A percentile compares a stretch with the other conserved stretches of the same genome.
Conservation (phyloP, 92 coral and sea anemone genomes). For the Palythoa grandis region DNA sequence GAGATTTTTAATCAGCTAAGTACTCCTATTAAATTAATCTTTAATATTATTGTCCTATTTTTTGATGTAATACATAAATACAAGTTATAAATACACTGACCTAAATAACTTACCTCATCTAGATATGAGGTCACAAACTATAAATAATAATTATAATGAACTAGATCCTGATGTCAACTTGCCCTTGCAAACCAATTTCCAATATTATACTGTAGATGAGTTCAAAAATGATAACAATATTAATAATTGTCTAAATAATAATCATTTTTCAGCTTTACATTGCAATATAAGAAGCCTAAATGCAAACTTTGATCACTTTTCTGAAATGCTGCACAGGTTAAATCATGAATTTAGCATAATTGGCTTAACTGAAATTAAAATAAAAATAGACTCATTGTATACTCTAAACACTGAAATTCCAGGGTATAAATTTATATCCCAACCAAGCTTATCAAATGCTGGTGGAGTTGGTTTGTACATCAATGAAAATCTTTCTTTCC, state of each 20-base stretch:
- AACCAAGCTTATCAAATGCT: not conserved
- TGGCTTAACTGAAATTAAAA: conserved; percentile 25
- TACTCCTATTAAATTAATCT: not conserved
- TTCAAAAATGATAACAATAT: conserved; percentile 13
- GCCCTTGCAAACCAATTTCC: conserved; percentile 8
- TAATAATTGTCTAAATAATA: conserved; percentile 1
- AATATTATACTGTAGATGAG: conserved; percentile 7
- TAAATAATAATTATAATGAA: conserved; percentile 14
- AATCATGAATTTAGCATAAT: conserved; percentile 8
- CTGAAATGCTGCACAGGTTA: conserved; percentile 6
- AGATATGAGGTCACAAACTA: conserved; percentile 21
- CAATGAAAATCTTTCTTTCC: not conserved
- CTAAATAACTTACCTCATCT: conserved; percentile 1
- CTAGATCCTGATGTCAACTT: conserved; percentile 5
- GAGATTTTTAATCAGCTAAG: not conserved
- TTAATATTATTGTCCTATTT: not conserved
- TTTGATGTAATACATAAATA: not conserved
- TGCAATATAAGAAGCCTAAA: conserved; percentile 9
- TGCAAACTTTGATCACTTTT: conserved; percentile 13
- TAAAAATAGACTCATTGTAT: not conserved
- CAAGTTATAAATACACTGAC: conserved; percentile 16
- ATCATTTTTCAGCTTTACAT: conserved; percentile 1
- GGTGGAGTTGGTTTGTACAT: not conserved
- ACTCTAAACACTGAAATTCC: not conserved
- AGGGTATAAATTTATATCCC: conserved; percentile 3